Percentiles rank a stretch among this genome's conserved stretches.
Conservation (phyloP, 2,797 vertebrate genomes). For the Petrocephalus schoutedeni region DNA sequence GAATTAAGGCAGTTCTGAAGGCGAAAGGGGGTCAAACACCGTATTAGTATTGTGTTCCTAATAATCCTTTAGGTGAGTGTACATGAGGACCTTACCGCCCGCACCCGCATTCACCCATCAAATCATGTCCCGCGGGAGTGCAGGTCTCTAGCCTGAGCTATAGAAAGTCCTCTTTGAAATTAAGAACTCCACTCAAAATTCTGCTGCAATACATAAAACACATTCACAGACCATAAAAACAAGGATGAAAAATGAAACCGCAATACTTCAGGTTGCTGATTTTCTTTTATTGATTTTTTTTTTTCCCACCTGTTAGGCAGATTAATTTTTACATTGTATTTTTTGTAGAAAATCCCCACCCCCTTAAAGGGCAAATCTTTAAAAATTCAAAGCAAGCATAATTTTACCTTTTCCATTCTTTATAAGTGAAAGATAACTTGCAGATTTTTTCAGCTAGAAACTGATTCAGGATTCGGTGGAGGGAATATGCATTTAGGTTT, state of each 20-base stretch:
- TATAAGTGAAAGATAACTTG: neutral
- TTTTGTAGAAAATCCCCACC: neutral
- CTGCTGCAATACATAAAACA: neutral
- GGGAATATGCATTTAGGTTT: neutral
- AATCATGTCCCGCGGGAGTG: too few relatives aligned
- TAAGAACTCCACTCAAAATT: neutral
- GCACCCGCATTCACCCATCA: too few relatives aligned
- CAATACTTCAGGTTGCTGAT: neutral
- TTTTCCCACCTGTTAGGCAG: neutral
- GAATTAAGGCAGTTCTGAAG: too few relatives aligned
- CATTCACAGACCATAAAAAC: neutral
- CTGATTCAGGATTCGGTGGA: neutral
- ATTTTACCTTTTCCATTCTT: neutral
- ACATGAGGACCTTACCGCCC: too few relatives aligned
- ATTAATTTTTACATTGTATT: neutral
- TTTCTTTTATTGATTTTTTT: neutral
- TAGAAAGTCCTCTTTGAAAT: neutral
- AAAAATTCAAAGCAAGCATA: neutral
- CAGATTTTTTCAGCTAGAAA: neutral
- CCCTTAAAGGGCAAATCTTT: neutral
- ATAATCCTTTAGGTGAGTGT: too few relatives aligned
- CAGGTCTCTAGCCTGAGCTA: too few relatives aligned
- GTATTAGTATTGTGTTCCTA: too few relatives aligned
- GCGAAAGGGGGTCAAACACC: too few relatives aligned
- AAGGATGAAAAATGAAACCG: neutral